A percentile compares a stretch with the other conserved stretches of the same genome.
These are phyloP conservation scores for Tanypteryx hageni DNA, from an alignment of 2,888 invertebrate species.

Conservation along the genomic window DNA sequence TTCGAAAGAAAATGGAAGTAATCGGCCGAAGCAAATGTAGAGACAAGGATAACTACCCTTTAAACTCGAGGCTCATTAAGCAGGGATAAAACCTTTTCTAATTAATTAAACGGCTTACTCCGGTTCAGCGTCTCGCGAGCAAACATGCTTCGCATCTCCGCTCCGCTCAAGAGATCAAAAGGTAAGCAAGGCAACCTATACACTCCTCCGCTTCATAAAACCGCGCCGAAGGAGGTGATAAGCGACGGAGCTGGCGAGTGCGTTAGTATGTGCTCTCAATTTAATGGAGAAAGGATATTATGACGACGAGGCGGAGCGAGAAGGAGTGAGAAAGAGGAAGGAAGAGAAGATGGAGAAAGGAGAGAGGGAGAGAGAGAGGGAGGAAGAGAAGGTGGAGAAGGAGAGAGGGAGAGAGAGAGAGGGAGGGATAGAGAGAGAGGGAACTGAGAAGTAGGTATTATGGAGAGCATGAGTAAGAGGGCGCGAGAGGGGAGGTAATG, in stretches of 20 bases:
- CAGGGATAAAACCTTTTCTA: slow-evolving; percentile 58
- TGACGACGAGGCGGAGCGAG: not conserved
- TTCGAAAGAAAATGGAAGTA: slow-evolving; percentile 2
- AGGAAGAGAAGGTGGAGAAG: not conserved
- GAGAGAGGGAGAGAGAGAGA: not conserved
- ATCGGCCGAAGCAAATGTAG: not conserved
- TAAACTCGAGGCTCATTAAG: slow-evolving; percentile 39
- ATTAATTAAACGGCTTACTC: slow-evolving; percentile 57
- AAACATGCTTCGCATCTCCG: not conserved
- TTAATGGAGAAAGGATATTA: slow-evolving; percentile 60
- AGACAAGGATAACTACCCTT: slow-evolving; percentile 39
- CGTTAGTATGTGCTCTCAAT: slow-evolving; percentile 26
- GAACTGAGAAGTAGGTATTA: not conserved
- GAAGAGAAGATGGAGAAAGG: not conserved
- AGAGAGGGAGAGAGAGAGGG: not conserved
- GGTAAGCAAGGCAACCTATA: slow-evolving; percentile 22
- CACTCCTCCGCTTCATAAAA: slow-evolving; percentile 49
- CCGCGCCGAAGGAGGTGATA: slow-evolving; percentile 38
- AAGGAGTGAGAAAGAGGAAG: not conserved
- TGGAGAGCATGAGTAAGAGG: not conserved
- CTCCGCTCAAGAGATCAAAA: slow-evolving; percentile 39
- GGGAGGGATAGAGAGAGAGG: too few species aligned
- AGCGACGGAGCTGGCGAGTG: slow-evolving; percentile 31
- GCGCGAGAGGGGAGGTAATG: slow-evolving; percentile 44
- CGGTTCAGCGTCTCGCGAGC: slow-evolving; percentile 15